Evolutionary conservation across 2,797 vertebrate genomes (phyloP), one percentile per base, ranked within the genome.

Genomic region (Poecilia wingei): DNA sequence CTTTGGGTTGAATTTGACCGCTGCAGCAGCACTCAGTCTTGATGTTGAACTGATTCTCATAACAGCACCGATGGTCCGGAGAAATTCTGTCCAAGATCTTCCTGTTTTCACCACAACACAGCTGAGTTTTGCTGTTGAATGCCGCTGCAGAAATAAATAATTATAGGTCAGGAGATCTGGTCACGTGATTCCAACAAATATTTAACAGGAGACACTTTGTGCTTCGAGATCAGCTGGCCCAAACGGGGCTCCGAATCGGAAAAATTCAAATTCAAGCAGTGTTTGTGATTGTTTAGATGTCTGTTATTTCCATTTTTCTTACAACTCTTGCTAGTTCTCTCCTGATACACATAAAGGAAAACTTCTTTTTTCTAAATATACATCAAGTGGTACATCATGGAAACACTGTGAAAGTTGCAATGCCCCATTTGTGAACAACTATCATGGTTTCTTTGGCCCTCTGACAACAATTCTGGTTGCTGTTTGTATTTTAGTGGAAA

Each of bases 1-100:
- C 31, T 12, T 25, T 68, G 20, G 7, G 1, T 43, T 46, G 1
- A 16, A 64, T 0, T 13, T 39, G 6, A 2, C 12, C 14, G 0
- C 20, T 10, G 4, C 70, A 73, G 80, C 80, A 82, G 0, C 74
- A 74, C 25, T 82, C 6, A 28, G 25, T 69, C 49, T 39, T 3
- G 13, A 0, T 25, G 59, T 81, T 16, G n/a, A 1, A 82, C 71
- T 77, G 75, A 0, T 16, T 1, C 0, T 47, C 22, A 0, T 22
- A 10, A 47, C 80, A 81, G 55, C 80, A 81, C 59, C 0, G 1
- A 6, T 77, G 47, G 25, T 57, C 25, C 9, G 0, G 3, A 49
- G 75, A 77, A 3, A 0, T 22, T 9, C 20, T 39, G 4, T 3
- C 12, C 31, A 69, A 8, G 18, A 7, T 31, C 6, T 1, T 31